Percentiles rank a stretch among this genome's conserved stretches.
Evolutionary conservation across 2,113 vertebrate species (phyloP).

Genomic region (Lagopus leucura): DNA sequence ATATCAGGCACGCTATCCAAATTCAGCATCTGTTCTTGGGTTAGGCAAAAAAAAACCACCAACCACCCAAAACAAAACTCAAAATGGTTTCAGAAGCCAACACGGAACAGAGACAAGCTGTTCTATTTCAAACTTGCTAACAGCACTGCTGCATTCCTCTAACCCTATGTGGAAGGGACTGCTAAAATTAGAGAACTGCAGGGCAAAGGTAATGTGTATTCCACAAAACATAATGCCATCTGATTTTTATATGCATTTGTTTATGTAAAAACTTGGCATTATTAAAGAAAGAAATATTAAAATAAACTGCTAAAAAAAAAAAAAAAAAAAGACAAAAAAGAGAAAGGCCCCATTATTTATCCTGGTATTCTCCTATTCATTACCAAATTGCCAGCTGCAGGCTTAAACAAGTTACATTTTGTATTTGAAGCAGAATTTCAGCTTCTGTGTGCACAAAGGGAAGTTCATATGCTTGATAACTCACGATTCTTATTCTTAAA

Average conservation of each 20-base stretch:
- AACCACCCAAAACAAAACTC: conserved; percentile 53
- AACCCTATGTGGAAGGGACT: neutral
- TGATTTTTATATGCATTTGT: neutral
- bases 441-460: neutral
- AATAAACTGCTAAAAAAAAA: neutral
- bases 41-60: conserved; percentile 32
- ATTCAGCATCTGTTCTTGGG: conserved; percentile 62
- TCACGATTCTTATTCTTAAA: neutral
- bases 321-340: neutral
- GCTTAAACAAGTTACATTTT: neutral
- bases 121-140: conserved; percentile 30
- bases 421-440: neutral
- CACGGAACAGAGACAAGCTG: conserved; percentile 29
- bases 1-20: conserved; percentile 24
- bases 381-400: neutral
- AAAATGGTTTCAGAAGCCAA: conserved; percentile 50
- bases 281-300: neutral
- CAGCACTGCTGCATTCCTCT: conserved; percentile 38
- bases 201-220: neutral
- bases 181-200: conserved; percentile 8
- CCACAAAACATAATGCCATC: neutral
- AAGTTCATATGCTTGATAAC: neutral
- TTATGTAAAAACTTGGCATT: neutral
- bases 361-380: neutral
- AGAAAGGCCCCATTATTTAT: neutral